phyloP scores from a whole-genome alignment of 2,888 invertebrate species.

The Pristionchus arcanus region DNA sequence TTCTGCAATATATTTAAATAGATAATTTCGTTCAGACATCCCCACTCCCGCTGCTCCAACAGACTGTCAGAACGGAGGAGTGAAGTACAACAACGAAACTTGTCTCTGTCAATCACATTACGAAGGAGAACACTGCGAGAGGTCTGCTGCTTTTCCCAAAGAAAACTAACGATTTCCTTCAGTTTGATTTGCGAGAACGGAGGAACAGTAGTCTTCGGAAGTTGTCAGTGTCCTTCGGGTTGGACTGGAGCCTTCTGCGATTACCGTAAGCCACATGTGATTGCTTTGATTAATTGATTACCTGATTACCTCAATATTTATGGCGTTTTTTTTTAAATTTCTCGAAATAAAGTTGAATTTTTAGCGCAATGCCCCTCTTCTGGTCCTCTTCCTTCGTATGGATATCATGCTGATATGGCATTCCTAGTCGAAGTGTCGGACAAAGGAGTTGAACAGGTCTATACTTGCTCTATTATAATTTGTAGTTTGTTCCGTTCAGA shows the following conservation, averaged over 20 bases:
- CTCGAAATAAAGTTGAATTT: not conserved
- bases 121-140: slow-evolving; percentile 67
- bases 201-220: slow-evolving; percentile 61
- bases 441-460: slow-evolving; percentile 15
- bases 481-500: not conserved
- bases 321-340: too few relatives aligned
- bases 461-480: not conserved
- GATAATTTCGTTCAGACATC: slow-evolving; percentile 54
- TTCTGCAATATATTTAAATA: not conserved
- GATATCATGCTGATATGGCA: slow-evolving; percentile 47
- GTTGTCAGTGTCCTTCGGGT: slow-evolving; percentile 69
- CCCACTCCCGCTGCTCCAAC: slow-evolving; percentile 67
- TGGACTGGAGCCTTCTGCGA: slow-evolving; percentile 68
- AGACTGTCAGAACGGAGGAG: slow-evolving; percentile 72
- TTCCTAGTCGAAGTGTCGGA: slow-evolving; percentile 44
- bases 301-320: not conserved
- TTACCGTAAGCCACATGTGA: slow-evolving; percentile 53
- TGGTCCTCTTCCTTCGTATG: slow-evolving; percentile 39
- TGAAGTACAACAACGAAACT: slow-evolving; percentile 58
- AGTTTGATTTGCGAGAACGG: slow-evolving; percentile 68
- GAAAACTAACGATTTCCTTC: not conserved
- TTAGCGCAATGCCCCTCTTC: slow-evolving; percentile 28
- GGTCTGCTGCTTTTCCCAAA: not conserved
- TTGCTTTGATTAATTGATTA: too few relatives aligned
- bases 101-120: slow-evolving; percentile 72